These are phyloP conservation scores for Panopea generosa DNA, from an alignment of 2,888 invertebrate genomes.

Conservation along the genomic window DNA sequence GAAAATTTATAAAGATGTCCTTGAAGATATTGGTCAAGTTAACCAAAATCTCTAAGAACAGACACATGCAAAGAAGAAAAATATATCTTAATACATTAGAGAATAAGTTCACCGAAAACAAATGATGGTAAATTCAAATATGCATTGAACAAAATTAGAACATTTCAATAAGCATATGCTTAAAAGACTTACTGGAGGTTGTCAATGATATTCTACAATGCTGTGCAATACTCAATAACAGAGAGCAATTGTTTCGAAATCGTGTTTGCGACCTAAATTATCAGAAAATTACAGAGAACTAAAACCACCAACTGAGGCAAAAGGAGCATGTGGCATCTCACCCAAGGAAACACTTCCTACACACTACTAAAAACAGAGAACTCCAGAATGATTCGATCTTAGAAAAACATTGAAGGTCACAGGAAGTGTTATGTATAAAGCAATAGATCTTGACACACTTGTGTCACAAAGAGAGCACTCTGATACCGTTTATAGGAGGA, in stretches of 20 bases:
- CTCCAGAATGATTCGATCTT: constrained; percentile 21
- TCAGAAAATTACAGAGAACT: constrained; percentile 22
- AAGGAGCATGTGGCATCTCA: neutral
- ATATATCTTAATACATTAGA: neutral
- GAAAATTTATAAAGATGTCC: no score
- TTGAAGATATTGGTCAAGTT: no score
- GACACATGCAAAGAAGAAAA: constrained; percentile 1
- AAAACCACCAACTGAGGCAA: neutral
- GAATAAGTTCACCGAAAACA: constrained; percentile 7
- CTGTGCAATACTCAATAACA: no score
- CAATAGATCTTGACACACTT: constrained; percentile 19
- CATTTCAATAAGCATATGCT: neutral
- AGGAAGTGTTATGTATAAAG: constrained; percentile 33
- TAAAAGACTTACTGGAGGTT: constrained; percentile 1
- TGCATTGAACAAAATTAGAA: constrained; percentile 6
- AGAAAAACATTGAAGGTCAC: constrained; percentile 34
- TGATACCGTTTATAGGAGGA: constrained; percentile 18
- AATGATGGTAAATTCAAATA: constrained; percentile 4
- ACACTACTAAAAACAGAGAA: constrained; percentile 27
- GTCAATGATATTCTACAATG: no score
- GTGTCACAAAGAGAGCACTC: constrained; percentile 24
- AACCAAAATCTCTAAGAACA: neutral
- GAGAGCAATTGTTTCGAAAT: no score
- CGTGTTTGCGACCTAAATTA: neutral
- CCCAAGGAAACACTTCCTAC: neutral